These are phyloP conservation scores for Esox masquinongy DNA, from an alignment of 2,797 vertebrate genomes.

Conservation along the genomic window DNA sequence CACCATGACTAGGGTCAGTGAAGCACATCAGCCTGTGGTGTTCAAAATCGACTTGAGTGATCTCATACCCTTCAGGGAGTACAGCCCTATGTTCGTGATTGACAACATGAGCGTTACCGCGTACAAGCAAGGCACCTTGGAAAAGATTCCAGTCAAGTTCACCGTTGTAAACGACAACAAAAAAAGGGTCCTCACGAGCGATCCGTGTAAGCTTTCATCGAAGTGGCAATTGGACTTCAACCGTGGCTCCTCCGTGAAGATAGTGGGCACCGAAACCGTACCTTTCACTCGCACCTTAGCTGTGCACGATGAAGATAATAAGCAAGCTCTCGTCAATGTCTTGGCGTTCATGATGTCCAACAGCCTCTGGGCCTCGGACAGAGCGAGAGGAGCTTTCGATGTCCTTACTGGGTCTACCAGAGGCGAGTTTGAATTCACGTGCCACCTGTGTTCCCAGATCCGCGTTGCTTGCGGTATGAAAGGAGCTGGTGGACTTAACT, in stretches of 20 bases:
- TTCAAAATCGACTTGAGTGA: background rate
- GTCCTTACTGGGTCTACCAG: background rate
- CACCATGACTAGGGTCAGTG: slow-evolving; percentile 1
- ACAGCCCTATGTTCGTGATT: slow-evolving; percentile 5
- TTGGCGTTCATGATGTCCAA: slow-evolving; percentile 21
- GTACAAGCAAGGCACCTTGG: slow-evolving; percentile 8
- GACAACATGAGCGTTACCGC: slow-evolving; percentile 6
- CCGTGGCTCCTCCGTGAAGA: background rate
- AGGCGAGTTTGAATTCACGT: slow-evolving; percentile 3
- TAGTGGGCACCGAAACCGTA: background rate
- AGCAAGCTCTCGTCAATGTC: slow-evolving; percentile 2
- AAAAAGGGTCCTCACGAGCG: slow-evolving; percentile 8
- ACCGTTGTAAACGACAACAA: background rate
- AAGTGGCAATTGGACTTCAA: background rate
- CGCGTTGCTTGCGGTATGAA: background rate
- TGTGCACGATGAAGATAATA: slow-evolving; percentile 3
- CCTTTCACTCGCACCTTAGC: background rate
- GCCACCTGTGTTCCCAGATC: background rate
- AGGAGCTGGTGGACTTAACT: background rate
- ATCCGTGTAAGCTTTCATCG: slow-evolving; percentile 9
- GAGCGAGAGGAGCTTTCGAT: slow-evolving; percentile 10
- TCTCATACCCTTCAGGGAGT: background rate
- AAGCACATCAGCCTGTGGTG: slow-evolving; percentile 3
- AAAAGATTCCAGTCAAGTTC: slow-evolving; percentile 16
- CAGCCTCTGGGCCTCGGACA: slow-evolving; percentile 17